These are phyloP conservation scores for Aleadryas rufinucha DNA, from an alignment of 2,113 vertebrate species.

Conservation along the genomic window DNA sequence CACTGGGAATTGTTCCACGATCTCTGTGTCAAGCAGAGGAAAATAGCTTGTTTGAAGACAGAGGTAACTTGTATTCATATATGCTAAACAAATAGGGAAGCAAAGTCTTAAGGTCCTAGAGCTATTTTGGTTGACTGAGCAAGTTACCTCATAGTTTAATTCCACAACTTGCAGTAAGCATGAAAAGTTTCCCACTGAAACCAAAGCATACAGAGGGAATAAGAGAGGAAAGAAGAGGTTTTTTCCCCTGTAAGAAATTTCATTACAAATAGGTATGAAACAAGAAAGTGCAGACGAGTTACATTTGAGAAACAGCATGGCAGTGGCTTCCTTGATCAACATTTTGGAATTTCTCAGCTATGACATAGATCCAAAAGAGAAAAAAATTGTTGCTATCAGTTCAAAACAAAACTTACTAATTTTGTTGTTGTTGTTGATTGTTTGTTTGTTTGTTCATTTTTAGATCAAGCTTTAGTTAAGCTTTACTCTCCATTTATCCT, in stretches of 20 bases:
- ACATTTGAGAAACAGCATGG: background rate
- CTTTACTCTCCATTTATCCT: background rate
- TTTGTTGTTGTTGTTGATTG: background rate
- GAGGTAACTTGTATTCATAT: background rate
- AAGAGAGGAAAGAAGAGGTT: background rate
- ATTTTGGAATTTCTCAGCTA: background rate
- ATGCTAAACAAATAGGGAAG: background rate
- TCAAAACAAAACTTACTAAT: background rate
- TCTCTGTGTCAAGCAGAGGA: background rate
- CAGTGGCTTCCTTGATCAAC: background rate
- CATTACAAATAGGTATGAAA: background rate
- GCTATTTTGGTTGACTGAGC: background rate
- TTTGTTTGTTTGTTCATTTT: background rate
- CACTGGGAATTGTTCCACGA: background rate
- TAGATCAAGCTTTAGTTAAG: background rate
- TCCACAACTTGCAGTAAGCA: background rate
- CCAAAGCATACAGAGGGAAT: background rate
- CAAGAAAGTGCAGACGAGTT: background rate
- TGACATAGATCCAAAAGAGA: background rate
- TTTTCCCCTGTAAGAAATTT: constrained; percentile 45
- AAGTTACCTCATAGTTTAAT: background rate
- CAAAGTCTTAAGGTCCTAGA: background rate
- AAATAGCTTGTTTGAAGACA: background rate
- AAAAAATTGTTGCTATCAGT: background rate
- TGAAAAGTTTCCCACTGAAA: background rate